Conservation (phyloP, 1,140 invertebrate species). For the Meteorus sp. region DNA sequence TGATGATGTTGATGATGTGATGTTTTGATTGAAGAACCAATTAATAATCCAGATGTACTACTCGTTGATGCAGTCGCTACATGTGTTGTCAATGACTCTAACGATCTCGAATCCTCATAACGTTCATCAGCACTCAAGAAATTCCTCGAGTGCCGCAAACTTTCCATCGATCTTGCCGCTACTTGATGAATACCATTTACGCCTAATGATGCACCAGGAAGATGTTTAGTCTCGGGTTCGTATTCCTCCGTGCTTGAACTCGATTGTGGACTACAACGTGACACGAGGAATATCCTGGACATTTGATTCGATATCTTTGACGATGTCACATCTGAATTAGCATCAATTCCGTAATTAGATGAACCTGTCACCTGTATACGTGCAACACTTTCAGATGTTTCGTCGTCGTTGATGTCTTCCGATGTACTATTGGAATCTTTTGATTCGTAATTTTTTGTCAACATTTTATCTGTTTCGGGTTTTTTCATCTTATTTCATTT, state of each 20-base stretch:
- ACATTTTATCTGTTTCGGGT: too few relatives aligned
- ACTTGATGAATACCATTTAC: slow-evolving; percentile 60
- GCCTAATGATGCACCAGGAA: slow-evolving; percentile 61
- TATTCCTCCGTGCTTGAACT: slow-evolving; percentile 74
- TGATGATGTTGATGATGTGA: slow-evolving; percentile 33
- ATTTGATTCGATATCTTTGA: slow-evolving; percentile 7
- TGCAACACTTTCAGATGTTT: neutral
- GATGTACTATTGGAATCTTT: too few relatives aligned
- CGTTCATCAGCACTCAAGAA: slow-evolving; percentile 51
- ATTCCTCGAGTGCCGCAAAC: slow-evolving; percentile 57
- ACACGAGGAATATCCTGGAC: slow-evolving; percentile 58
- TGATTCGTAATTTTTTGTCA: too few relatives aligned
- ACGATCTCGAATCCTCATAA: slow-evolving; percentile 50
- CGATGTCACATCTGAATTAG: neutral
- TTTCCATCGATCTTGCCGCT: slow-evolving; percentile 71
- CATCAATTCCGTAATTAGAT: neutral
- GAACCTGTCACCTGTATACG: slow-evolving; percentile 15
- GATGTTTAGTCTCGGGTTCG: slow-evolving; percentile 58
- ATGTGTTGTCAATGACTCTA: slow-evolving; percentile 56
- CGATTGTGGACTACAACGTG: slow-evolving; percentile 67
- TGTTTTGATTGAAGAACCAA: slow-evolving; percentile 53
- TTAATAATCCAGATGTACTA: slow-evolving; percentile 47
- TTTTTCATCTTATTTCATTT: too few relatives aligned
- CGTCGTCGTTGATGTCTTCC: neutral
- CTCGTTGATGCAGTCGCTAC: slow-evolving; percentile 49